phyloP scores from a whole-genome alignment of 2,113 vertebrate species.

The Sinocyclocheilus maitianheensis region DNA sequence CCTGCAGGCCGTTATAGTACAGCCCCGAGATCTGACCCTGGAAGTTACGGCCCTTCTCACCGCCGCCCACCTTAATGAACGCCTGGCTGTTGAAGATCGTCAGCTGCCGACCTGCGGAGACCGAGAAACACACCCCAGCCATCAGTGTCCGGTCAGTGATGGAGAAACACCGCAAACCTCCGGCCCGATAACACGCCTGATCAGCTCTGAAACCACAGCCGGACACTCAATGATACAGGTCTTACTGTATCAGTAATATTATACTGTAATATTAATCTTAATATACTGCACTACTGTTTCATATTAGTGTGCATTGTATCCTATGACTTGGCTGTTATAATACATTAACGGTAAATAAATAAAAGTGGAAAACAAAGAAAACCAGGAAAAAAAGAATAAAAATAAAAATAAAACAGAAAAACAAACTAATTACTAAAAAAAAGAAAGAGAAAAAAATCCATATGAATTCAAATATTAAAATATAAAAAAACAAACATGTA shows the following conservation, averaged over 20 bases:
- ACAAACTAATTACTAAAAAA: no score
- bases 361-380: no score
- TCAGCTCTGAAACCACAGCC: not conserved
- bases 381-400: no score
- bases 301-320: not conserved
- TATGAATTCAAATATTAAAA: no score
- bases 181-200: not conserved
- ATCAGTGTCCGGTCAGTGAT: not conserved
- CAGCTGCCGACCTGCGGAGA: constrained; percentile 85
- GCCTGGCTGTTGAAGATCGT: constrained; percentile 98
- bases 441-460: no score
- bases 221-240: not conserved
- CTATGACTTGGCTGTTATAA: no score
- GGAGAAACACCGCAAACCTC: not conserved
- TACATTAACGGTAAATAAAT: no score
- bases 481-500: no score
- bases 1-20: constrained; percentile 94
- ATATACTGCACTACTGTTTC: not conserved
- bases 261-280: no score
- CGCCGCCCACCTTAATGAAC: constrained; percentile 88
- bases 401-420: no score
- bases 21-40: constrained; percentile 94
- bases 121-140: not conserved
- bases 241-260: no score
- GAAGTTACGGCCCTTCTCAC: constrained; percentile 89